Conservation (phyloP, 2,113 vertebrate species). For the Muntiacus reevesi region DNA sequence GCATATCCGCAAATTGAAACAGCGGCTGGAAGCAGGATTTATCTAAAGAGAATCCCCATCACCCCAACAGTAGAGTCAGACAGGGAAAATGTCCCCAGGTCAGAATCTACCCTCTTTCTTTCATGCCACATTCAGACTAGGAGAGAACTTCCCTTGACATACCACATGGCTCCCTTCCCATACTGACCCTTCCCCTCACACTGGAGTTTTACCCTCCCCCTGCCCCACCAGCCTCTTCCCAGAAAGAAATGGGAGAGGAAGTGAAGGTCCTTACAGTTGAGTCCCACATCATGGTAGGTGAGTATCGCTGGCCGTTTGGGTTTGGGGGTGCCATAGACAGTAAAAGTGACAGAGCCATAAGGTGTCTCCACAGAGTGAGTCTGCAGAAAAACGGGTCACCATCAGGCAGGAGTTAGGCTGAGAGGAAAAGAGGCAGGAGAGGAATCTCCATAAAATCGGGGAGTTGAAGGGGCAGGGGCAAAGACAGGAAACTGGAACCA, state of each 20-base stretch:
- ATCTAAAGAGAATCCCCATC: slow-evolving; percentile 79
- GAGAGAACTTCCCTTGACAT: not conserved
- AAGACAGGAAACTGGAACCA: not conserved
- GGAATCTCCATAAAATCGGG: not conserved
- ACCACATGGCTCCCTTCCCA: not conserved
- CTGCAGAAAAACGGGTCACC: slow-evolving; percentile 72
- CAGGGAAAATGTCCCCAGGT: not conserved
- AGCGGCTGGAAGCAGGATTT: slow-evolving; percentile 92
- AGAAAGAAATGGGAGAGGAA: not conserved
- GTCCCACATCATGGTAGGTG: slow-evolving; percentile 92
- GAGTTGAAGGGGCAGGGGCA: too few species aligned
- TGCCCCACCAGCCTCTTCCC: not conserved
- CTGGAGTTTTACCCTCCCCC: not conserved
- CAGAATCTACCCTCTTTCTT: not conserved
- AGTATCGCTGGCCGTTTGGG: slow-evolving; percentile 91
- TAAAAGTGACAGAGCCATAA: slow-evolving; percentile 88
- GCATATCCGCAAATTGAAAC: slow-evolving; percentile 92
- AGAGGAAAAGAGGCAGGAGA: not conserved
- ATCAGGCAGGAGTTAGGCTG: not conserved
- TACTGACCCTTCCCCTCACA: not conserved
- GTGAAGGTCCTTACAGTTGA: slow-evolving; percentile 86
- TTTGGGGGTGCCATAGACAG: slow-evolving; percentile 87
- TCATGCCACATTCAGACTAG: not conserved
- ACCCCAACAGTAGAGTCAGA: slow-evolving; percentile 32
- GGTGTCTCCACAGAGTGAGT: slow-evolving; percentile 92